Evolutionary conservation across 1,140 invertebrate genomes (phyloP).

Genomic region (Habropoda laboriosa): DNA sequence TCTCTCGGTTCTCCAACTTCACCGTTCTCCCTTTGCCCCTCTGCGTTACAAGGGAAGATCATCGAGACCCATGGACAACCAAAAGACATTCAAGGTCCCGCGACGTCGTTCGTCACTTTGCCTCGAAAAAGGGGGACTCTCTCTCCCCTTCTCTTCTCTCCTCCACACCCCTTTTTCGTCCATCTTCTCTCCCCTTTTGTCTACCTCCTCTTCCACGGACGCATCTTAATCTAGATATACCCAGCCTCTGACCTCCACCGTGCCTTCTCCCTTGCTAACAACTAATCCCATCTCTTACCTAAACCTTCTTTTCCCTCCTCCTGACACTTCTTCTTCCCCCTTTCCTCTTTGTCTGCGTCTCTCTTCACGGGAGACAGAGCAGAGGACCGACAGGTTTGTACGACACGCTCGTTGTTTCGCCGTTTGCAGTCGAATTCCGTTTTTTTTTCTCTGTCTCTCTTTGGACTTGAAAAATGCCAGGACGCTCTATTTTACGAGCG

Average conservation of each 20-base stretch:
- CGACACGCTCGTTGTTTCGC: constrained; percentile 60
- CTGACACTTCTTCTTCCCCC: not conserved
- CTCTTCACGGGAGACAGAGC: constrained; percentile 1
- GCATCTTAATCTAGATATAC: constrained; percentile 78
- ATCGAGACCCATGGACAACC: constrained; percentile 57
- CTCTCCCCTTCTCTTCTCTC: constrained; percentile 6
- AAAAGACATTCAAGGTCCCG: constrained; percentile 61
- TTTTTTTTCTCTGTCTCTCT: constrained; percentile 14
- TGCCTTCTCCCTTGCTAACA: constrained; percentile 55
- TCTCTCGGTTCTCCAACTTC: constrained; percentile 52
- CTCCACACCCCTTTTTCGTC: constrained; percentile 42
- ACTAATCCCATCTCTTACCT: constrained; percentile 70
- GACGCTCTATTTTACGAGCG: constrained; percentile 72
- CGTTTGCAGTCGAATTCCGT: constrained; percentile 31
- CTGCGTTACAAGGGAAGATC: constrained; percentile 16
- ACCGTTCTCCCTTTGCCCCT: constrained; percentile 66
- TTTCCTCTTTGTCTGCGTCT: not conserved
- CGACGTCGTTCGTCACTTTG: constrained; percentile 69
- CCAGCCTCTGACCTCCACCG: constrained; percentile 42
- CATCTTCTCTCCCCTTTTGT: constrained; percentile 46
- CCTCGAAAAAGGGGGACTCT: constrained; percentile 42
- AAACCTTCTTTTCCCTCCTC: not conserved
- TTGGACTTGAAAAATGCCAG: constrained; percentile 1
- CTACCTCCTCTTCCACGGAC: constrained; percentile 56
- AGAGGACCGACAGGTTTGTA: constrained; percentile 68